A percentile compares a stretch with the other conserved stretches of the same genome.
Evolutionary conservation across 35 echinoderm and acorn worm species (phyloP).

Genomic region (Amphiura filiformis): DNA sequence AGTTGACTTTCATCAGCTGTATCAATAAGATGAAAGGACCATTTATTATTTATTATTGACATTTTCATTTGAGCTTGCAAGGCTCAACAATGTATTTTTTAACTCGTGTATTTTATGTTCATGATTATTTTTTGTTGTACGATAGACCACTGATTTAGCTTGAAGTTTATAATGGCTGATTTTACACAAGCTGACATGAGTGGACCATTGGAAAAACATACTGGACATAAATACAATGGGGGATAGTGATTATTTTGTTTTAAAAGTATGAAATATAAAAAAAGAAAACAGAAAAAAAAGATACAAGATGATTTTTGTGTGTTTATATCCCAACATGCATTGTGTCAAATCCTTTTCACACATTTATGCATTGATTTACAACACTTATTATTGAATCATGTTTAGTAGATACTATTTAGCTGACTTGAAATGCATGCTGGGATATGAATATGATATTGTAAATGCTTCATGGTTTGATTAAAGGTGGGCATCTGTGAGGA

Average conservation of each 20-base stretch:
- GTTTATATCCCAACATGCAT: neutral
- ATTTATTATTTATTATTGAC: too few relatives aligned
- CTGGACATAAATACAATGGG: neutral
- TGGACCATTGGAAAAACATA: neutral
- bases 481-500: neutral
- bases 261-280: neutral
- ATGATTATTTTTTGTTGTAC: neutral
- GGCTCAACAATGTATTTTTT: neutral
- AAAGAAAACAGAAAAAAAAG: too few relatives aligned
- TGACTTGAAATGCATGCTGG: neutral
- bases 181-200: neutral
- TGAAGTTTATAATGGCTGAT: neutral
- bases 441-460: neutral
- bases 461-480: slow-evolving; percentile 11
- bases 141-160: neutral
- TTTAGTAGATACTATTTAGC: neutral
- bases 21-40: too few relatives aligned
- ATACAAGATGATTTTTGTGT: neutral
- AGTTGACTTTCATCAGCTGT: too few relatives aligned
- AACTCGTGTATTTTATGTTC: neutral
- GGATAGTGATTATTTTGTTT: neutral
- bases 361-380: neutral
- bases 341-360: neutral
- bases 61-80: too few relatives aligned
- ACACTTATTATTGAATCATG: neutral